Percentiles rank a stretch among this genome's conserved stretches.
Evolutionary conservation across 2,888 invertebrate genomes (phyloP).

Genomic region (Steinernema carpocapsae): DNA sequence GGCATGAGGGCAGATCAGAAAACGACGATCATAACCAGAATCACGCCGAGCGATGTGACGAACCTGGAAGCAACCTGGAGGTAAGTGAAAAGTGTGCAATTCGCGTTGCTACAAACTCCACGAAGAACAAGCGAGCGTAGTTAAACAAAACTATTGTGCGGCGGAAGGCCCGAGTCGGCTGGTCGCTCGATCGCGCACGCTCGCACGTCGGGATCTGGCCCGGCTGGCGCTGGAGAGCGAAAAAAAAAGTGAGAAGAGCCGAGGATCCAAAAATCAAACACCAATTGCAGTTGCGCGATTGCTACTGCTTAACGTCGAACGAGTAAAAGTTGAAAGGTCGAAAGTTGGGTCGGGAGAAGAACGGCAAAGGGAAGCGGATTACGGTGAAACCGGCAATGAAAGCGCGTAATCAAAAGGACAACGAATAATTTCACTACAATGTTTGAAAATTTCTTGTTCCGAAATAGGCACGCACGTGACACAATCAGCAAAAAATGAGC

Average conservation of each 20-base stretch:
- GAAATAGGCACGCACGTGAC: too few relatives aligned
- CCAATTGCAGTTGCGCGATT: not conserved
- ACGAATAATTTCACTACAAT: too few relatives aligned
- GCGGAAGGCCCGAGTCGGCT: not conserved
- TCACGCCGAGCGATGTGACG: too few relatives aligned
- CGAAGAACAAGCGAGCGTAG: constrained; percentile 12
- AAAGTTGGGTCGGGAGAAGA: too few relatives aligned
- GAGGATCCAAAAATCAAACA: constrained; percentile 16
- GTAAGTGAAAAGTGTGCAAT: constrained; percentile 16
- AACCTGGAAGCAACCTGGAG: not conserved
- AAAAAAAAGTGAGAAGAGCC: constrained; percentile 18
- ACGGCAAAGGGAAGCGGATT: too few relatives aligned
- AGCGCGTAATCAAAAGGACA: too few relatives aligned
- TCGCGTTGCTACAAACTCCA: constrained; percentile 5
- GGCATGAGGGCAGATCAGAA: too few relatives aligned
- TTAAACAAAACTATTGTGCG: constrained; percentile 21
- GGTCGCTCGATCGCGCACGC: constrained; percentile 3
- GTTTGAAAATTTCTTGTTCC: too few relatives aligned
- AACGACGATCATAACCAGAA: not conserved
- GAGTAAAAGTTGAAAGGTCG: not conserved
- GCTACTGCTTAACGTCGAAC: not conserved
- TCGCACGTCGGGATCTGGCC: not conserved
- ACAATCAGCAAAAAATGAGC: too few relatives aligned
- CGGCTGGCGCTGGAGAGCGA: not conserved
- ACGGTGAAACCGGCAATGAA: too few relatives aligned